phyloP scores from a whole-genome alignment of 2,113 vertebrate genomes.

The Ramphastos sulfuratus region DNA sequence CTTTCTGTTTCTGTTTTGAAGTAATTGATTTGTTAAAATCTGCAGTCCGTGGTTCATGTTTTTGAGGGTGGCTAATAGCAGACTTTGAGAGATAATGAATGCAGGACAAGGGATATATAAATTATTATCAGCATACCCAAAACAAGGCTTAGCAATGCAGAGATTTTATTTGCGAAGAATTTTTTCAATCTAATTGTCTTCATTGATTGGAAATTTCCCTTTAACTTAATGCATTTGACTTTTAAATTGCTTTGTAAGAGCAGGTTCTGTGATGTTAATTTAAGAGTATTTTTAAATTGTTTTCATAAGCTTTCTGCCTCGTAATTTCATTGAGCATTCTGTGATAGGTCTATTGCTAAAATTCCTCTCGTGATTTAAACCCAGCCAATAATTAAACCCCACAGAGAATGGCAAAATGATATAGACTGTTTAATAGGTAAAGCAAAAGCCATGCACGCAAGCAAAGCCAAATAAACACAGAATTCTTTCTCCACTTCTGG shows the following conservation, averaged over 20 bases:
- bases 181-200: background rate
- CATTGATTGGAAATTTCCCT: background rate
- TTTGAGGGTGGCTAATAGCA: background rate
- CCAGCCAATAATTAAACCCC: background rate
- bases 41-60: fast-evolving
- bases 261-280: background rate
- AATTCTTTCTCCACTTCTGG: background rate
- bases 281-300: background rate
- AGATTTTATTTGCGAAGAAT: background rate
- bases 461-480: background rate
- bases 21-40: background rate
- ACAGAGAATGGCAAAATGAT: background rate
- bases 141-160: background rate
- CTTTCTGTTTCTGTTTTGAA: background rate
- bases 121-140: background rate
- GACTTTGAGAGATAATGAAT: background rate
- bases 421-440: too few relatives aligned
- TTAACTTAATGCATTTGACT: background rate
- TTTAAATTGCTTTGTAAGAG: background rate
- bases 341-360: background rate
- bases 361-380: background rate
- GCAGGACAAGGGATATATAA: background rate
- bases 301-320: background rate
- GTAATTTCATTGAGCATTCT: background rate
- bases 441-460: fast-evolving